Evolutionary conservation across 2,113 vertebrate genomes (phyloP).

Genomic region (Sylvietta virens): DNA sequence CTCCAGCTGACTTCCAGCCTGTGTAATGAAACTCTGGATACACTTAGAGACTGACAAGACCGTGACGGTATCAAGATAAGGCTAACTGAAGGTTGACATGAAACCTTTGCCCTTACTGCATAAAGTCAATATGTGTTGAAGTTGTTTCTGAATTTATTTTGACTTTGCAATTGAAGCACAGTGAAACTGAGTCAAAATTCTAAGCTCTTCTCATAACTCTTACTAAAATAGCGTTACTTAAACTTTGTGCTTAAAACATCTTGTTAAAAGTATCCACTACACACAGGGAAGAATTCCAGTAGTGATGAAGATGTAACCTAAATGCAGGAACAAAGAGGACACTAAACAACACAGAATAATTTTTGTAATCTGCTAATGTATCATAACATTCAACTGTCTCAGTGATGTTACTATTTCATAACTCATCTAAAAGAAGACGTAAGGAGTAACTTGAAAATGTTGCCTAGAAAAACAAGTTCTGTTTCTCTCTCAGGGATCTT

Average conservation of each 20-base stretch:
- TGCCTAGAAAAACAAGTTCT: constrained; percentile 56
- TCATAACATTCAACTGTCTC: neutral
- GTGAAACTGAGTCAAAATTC: constrained; percentile 26
- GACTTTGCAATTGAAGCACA: neutral
- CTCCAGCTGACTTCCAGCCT: neutral
- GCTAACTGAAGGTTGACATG: neutral
- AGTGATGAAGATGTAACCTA: neutral
- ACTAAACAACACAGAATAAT: constrained; percentile 40
- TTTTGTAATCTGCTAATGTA: constrained; percentile 35
- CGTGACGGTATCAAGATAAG: neutral
- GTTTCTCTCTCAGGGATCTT: constrained; percentile 23
- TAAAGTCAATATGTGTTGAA: neutral
- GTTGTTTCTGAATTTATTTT: neutral
- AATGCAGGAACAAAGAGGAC: neutral
- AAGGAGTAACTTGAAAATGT: constrained; percentile 42
- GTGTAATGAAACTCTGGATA: neutral
- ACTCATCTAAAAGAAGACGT: neutral
- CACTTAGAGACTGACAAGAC: neutral
- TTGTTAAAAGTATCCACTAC: neutral
- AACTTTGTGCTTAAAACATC: neutral
- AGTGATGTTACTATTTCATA: neutral
- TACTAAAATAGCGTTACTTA: constrained; percentile 31
- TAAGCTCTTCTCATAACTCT: neutral
- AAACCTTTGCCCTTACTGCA: neutral
- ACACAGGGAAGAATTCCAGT: constrained; percentile 41